A percentile compares a stretch with the other conserved stretches of the same genome.
Conservation (phyloP, 2,113 vertebrate species). For the Lamprologus lemairii region DNA sequence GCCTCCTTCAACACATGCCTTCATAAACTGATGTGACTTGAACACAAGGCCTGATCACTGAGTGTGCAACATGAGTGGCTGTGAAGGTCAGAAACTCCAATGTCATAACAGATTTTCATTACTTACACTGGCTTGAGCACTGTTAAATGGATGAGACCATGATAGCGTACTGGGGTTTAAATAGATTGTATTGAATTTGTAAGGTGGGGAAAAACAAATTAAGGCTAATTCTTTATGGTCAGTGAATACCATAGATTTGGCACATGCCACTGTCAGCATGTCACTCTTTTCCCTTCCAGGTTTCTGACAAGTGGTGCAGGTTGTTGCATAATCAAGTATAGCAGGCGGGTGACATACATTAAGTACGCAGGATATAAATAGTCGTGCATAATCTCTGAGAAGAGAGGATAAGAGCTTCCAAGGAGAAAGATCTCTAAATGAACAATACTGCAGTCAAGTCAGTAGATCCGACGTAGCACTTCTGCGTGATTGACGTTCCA, state of each 20-base stretch:
- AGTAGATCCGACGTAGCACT: neutral
- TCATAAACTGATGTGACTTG: neutral
- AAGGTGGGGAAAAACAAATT: neutral
- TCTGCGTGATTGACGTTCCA: neutral
- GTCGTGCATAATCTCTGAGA: neutral
- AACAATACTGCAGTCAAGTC: neutral
- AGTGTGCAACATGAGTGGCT: neutral
- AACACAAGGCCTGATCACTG: neutral
- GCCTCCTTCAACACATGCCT: neutral
- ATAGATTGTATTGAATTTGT: neutral
- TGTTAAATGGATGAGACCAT: too few relatives aligned
- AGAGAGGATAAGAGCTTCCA: neutral
- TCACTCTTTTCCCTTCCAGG: neutral
- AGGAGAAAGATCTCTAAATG: neutral
- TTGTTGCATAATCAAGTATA: conserved; percentile 15
- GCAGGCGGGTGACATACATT: neutral
- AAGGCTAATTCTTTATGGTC: neutral
- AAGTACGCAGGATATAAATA: neutral
- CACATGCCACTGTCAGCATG: neutral
- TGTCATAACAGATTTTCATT: neutral
- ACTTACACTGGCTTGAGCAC: neutral
- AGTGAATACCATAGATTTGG: neutral
- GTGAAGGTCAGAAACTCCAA: neutral
- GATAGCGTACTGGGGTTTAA: neutral
- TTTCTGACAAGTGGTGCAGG: neutral